These are phyloP conservation scores for Syrphus vitripennis DNA, from an alignment of 2,888 invertebrate genomes.

Conservation along the genomic window DNA sequence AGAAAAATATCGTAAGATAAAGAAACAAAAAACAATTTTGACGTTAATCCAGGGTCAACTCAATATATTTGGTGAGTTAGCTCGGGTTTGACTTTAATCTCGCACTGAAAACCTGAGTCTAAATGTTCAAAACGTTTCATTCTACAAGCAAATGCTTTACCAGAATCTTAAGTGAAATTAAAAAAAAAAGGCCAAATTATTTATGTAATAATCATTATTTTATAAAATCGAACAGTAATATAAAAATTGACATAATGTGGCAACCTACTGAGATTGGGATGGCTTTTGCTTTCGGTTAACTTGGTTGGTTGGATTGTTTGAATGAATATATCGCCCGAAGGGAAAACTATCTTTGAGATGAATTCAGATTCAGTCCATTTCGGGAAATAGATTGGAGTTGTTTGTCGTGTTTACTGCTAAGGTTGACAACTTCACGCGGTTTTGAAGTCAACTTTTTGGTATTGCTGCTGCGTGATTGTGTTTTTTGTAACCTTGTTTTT, in stretches of 20 bases:
- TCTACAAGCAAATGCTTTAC: no score
- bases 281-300: conserved; percentile 43
- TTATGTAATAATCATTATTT: no score
- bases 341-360: conserved; percentile 61
- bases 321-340: conserved; percentile 45
- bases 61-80: no score
- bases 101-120: no score
- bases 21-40: no score
- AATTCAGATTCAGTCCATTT: conserved; percentile 63
- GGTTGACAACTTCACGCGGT: conserved; percentile 46
- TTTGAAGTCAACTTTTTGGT: conserved; percentile 43
- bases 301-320: conserved; percentile 25
- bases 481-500: not conserved
- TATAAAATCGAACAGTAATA: not conserved
- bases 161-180: no score
- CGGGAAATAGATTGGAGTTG: conserved; percentile 67
- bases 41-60: no score
- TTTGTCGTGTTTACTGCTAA: conserved; percentile 58
- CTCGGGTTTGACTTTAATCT: no score
- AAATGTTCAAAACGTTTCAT: no score
- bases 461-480: conserved; percentile 27
- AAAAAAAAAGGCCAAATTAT: no score
- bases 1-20: no score
- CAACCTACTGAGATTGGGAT: conserved; percentile 25
- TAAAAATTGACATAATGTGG: not conserved